Evolutionary conservation across 2,113 vertebrate species (phyloP), one percentile per base, ranked within the genome.

Genomic region (Nettapus auritus): DNA sequence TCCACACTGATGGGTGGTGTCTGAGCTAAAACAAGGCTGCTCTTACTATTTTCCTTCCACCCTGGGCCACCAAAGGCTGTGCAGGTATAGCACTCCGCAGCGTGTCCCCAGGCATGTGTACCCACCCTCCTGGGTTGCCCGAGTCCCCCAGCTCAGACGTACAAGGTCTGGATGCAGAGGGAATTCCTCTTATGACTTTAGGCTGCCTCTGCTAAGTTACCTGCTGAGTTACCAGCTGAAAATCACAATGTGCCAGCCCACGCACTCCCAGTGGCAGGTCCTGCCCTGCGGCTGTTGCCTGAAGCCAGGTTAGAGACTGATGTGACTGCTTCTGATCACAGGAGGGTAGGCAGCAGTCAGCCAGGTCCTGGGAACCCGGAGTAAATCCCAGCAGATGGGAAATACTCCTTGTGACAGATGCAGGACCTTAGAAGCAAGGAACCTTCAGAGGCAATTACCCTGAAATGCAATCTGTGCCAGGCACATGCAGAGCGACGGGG

Each of bases 321-420:
- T 90, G 71, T 74, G 82, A 57, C 82, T 83, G 50, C 42, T 68
- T 48, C 75, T 86, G 86, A 64, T 53, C 68, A 69, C 90, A 36
- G 57, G 36, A 0, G 1, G 14, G 48, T 60, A 83, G 48, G 48
- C 68, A 93, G 86, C 82, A 81, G 60, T 86, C 86, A 86, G 42
- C 69, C 79, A 66, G 53, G 73, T 77, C 44, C 62, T 0, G 3
- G 70, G 34, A 90, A 86, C 38, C 23, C 10, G 0, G n/a, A 64
- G 57, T 83, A 86, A 90, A 95, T 94, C 77, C 77, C 90, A 94
- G 77, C 96, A 94, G 90, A 94, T 89, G 88, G 86, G 44, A 92
- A 94, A 82, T 94, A 86, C 77, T 87, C 53, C 57, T 90, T 77
- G 57, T 97, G 95, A 97, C 93, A 97, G 94, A 85, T 82, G 82